Percentiles rank a stretch among this genome's conserved stretches.
Conservation (phyloP, 2,888 invertebrate genomes). For the Thysanoteuthis rhombus region DNA sequence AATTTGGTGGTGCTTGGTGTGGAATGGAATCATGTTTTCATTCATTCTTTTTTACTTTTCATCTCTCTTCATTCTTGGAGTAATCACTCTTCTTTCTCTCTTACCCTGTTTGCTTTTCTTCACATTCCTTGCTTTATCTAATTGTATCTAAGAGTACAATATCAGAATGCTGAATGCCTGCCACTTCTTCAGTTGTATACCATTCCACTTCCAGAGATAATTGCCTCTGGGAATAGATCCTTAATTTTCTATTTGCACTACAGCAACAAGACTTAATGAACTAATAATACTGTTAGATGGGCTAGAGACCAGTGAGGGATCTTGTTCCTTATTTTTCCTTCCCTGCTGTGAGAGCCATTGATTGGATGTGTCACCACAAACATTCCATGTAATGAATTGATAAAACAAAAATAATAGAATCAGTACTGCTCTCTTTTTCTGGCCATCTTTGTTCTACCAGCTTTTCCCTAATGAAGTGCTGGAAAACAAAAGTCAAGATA, state of each 20-base stretch:
- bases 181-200: background rate
- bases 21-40: no score
- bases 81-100: background rate
- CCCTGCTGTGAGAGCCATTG: background rate
- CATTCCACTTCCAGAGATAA: background rate
- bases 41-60: background rate
- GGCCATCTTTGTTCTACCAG: background rate
- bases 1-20: no score
- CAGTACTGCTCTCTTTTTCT: background rate
- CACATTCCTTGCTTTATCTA: background rate
- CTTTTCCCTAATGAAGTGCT: no score
- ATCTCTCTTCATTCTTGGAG: background rate
- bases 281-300: background rate
- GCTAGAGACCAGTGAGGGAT: background rate
- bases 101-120: background rate
- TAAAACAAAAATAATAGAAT: background rate
- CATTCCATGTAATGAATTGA: background rate
- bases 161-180: background rate
- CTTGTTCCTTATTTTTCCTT: background rate
- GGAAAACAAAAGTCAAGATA: background rate
- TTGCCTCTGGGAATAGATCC: background rate
- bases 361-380: background rate
- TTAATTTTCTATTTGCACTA: background rate
- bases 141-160: background rate
- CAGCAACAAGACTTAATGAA: background rate